A percentile compares a stretch with the other conserved stretches of the same genome.
Conservation (phyloP, 2,888 invertebrate species). For the Hypomecis atomaria region DNA sequence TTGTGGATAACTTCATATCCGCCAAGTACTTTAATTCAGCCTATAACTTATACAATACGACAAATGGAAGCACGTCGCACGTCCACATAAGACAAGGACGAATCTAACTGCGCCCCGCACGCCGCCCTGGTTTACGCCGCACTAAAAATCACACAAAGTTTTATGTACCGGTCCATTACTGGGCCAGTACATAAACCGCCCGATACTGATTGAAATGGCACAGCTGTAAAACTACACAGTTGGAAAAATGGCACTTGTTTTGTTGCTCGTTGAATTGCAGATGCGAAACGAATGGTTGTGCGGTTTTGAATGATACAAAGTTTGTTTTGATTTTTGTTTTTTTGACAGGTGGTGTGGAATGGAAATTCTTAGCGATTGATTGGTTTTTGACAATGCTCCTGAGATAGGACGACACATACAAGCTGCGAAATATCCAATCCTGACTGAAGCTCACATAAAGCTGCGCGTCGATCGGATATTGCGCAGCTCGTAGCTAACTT, state of each 20-base stretch:
- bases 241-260: slow-evolving; percentile 25
- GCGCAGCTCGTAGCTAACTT: no score
- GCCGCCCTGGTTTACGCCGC: slow-evolving; percentile 27
- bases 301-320: background rate
- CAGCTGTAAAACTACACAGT: slow-evolving; percentile 34
- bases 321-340: background rate
- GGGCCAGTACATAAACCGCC: slow-evolving; percentile 25
- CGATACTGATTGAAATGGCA: slow-evolving; percentile 42
- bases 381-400: no score
- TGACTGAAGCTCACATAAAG: no score
- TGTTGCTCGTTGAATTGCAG: slow-evolving; percentile 17
- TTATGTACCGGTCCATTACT: slow-evolving; percentile 28
- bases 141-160: slow-evolving; percentile 35
- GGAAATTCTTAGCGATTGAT: no score
- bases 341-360: no score
- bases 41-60: background rate
- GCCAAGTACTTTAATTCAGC: background rate
- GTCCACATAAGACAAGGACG: slow-evolving; percentile 7
- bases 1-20: no score
- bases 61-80: background rate
- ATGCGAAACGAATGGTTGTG: slow-evolving; percentile 1
- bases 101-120: slow-evolving; percentile 20
- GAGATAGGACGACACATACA: no score
- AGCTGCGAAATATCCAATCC: no score
- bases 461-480: no score